A percentile compares a stretch with the other conserved stretches of the same genome.
Conservation (phyloP, 2,113 vertebrate species). For the Archocentrus centrarchus region DNA sequence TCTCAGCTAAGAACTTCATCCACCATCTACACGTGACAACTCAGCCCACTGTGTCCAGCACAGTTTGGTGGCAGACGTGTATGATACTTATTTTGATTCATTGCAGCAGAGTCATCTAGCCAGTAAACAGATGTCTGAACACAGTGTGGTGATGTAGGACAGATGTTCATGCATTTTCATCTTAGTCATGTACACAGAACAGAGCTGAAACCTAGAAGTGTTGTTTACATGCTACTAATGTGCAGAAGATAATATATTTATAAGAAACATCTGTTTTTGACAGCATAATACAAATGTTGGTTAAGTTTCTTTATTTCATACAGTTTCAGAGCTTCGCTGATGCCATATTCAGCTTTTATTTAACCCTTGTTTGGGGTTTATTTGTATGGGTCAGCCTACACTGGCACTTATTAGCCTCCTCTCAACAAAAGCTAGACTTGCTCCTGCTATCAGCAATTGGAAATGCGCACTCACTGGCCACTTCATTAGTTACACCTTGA, state of each 20-base stretch:
- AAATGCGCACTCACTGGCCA: not conserved
- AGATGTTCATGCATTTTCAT: constrained; percentile 13
- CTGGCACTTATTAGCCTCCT: not conserved
- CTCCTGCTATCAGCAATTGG: not conserved
- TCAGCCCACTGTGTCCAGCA: constrained; percentile 27
- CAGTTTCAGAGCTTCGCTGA: not conserved
- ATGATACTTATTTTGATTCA: constrained; percentile 19
- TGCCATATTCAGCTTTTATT: not conserved
- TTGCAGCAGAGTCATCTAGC: constrained; percentile 8
- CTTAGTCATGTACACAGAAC: not conserved
- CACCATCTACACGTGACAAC: constrained; percentile 42
- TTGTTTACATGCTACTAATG: not conserved
- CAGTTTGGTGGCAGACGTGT: not conserved
- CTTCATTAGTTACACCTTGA: not conserved
- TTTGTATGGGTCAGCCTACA: not conserved
- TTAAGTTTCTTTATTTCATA: not conserved
- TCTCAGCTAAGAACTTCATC: constrained; percentile 65
- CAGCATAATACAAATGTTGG: not conserved
- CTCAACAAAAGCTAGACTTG: not conserved
- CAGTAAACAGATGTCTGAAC: constrained; percentile 10
- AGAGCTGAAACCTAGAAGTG: not conserved
- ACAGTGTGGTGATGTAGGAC: not conserved
- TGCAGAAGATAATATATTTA: not conserved
- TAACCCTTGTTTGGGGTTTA: not conserved
- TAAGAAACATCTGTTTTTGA: not conserved